Base-by-base conservation (phyloP, 2,888 invertebrate genomes). In the Pseudococcus jackbeardsleyi region DNA sequence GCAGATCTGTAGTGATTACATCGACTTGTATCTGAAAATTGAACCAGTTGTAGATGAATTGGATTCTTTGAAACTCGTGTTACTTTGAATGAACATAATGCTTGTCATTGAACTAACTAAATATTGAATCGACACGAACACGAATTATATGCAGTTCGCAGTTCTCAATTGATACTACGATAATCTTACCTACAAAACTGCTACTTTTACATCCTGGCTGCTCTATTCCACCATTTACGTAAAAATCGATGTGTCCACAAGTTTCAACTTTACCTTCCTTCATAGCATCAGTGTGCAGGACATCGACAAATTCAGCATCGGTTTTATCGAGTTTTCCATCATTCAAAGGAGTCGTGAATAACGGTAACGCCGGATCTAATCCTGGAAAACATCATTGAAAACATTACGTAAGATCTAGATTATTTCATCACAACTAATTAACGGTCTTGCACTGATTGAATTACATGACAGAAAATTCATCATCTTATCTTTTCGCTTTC, bases 161-260 rank as follows among this genome's bases (percentile, higher is more conserved):
- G 11, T 77, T 33, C 26, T 33, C 26, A 33, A 33, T 33, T 3
- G 26, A 33, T 33, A 33, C 26, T 33, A 33, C 3, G 26, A 82
- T 68, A 3, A n/a, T 72, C 85, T 50, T 15, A 88, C 88, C 85
- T n/a, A 89, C 19, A 17, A 86, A 82, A 89, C 91, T 91, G 91
- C 91, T 88, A 84, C 90, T 92, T 92, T 93, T 92, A 90, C 95
- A 95, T 0, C 95, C 95, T 0, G 95, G 95, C 90, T 95, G 95
- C 64, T 93, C 92, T 39, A 94, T 85, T 0, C 95, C 95, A 0
- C 95, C 95, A 90, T 95, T 95, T 91, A 95, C 92, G 90, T 95
- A 95, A 90, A 95, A 95, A 90, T 95, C 95, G 0, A 94, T 93
- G 90, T 95, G 94, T 0, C 95, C 95, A 89, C 94, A 93, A 50